Base-by-base conservation (phyloP, 2,888 invertebrate genomes). In the Coremacera marginata region DNA sequence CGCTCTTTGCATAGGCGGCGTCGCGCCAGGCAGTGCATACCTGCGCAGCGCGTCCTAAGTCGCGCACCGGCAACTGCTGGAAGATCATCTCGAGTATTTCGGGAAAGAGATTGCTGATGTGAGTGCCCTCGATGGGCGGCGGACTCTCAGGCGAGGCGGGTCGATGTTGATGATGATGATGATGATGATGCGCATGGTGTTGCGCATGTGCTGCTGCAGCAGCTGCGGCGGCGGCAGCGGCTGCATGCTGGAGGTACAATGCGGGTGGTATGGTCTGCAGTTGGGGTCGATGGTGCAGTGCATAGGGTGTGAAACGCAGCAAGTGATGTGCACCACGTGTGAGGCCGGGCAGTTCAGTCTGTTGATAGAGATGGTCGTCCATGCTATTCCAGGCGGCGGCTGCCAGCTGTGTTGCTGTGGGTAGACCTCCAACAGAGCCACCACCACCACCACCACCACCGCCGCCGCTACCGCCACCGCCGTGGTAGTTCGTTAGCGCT, bases 11-110 rank as follows among this genome's bases (percentile, higher is more conserved):
- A 89, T 98, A 97, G 44, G 96, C 95, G 65, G 97, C 97, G 86
- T 98, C 97, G 78, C 96, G 91, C 97, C 98, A 98, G 77, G 95
- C 91, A 76, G 93, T 92, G 89, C 96, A 96, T 80, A 97, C 97
- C 90, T 96, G 96, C 3, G 97, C 96, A 25, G 95, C 97, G 62
- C 95, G 92, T 2, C 98, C 98, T 87, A 96, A 93, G 90, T 97
- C 98, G 82, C 94, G 91, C 62, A 97, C 95, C 74, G 96, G 94
- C 87, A 98, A 91, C 89, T 96, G 94, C 86, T 95, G 94, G 89
- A 98, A 98, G 88, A 98, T 97, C 86, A 97, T 92, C 79, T 97
- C 96, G 82, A 98, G 90, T 82, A 98, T 93, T 90, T 98, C 98
- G 25, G 98, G 98, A 89, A 97, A 97, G 71, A 98, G 91, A 87